Conservation (phyloP, 2,888 invertebrate genomes). For the Diabrotica balteata region DNA sequence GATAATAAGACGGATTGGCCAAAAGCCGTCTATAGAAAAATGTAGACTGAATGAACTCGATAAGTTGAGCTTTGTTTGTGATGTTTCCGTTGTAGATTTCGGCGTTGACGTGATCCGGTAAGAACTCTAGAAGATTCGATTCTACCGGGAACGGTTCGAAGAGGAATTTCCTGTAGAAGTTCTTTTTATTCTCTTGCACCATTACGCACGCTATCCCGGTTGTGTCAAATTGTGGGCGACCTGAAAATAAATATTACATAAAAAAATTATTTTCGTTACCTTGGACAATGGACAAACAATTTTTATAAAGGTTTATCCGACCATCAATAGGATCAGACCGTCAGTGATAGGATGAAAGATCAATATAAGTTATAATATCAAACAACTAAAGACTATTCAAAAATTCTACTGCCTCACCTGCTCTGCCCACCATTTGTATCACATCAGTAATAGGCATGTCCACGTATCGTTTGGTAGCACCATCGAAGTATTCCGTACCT, state of each 20-base stretch:
- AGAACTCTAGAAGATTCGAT: constrained; percentile 87
- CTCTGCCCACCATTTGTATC: constrained; percentile 99
- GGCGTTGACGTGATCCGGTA: constrained; percentile 97
- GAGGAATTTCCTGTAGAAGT: constrained; percentile 98
- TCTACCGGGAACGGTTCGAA: constrained; percentile 99
- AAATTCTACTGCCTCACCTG: constrained; percentile 65
- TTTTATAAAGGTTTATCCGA: too few species aligned
- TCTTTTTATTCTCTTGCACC: constrained; percentile 97
- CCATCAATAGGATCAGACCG: too few species aligned
- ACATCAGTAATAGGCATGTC: constrained; percentile 99
- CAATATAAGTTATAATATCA: too few species aligned
- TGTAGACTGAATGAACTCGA: constrained; percentile 98
- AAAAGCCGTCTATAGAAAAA: constrained; percentile 93
- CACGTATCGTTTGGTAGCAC: constrained; percentile 93
- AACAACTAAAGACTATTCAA: too few species aligned
- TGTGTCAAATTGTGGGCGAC: constrained; percentile 95
- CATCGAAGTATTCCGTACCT: constrained; percentile 96
- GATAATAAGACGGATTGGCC: constrained; percentile 92
- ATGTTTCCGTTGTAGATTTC: constrained; percentile 96
- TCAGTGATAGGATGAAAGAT: too few species aligned
- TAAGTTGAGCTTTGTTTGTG: constrained; percentile 86
- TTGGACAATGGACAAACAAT: too few species aligned
- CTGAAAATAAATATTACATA: constrained; percentile 62
- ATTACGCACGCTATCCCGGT: constrained; percentile 87
- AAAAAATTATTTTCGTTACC: too few species aligned